phyloP scores from a whole-genome alignment of 2,113 vertebrate species.

The Ammospiza caudacuta region DNA sequence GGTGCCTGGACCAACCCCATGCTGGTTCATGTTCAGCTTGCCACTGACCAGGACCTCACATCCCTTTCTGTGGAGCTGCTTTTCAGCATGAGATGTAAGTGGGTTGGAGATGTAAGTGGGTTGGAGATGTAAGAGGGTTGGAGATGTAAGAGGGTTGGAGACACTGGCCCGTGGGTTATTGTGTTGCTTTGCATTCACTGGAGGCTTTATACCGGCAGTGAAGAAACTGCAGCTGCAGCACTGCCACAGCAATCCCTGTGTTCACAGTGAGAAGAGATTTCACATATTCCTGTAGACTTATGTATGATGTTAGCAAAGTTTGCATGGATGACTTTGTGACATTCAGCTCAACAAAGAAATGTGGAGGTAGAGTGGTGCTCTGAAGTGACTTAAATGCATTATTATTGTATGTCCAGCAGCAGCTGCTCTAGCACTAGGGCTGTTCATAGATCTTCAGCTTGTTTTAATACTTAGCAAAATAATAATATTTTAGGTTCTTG shows the following conservation, averaged over 20 bases:
- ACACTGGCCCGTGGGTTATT: neutral
- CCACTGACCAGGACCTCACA: fast-evolving
- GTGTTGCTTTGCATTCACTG: neutral
- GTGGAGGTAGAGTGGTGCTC: neutral
- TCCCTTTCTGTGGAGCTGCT: neutral
- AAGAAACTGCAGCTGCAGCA: neutral
- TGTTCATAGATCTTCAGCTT: neutral
- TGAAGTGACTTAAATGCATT: neutral
- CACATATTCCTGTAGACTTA: neutral
- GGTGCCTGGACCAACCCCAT: neutral
- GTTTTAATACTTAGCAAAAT: slow-evolving; percentile 9
- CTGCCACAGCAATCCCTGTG: neutral
- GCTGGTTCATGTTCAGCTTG: neutral
- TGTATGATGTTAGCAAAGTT: neutral
- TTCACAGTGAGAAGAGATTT: neutral
- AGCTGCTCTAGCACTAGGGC: neutral
- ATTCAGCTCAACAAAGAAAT: neutral
- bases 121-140: too few species aligned
- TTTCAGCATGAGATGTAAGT: neutral
- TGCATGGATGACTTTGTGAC: neutral
- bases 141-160: neutral
- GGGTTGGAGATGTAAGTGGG: too few species aligned
- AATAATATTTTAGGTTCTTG: slow-evolving; percentile 29
- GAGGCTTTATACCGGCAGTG: neutral
- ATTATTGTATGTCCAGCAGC: neutral